Conservation (phyloP, 37 sponge, comb jelly and placozoan genomes). For the Geodia barretti region DNA sequence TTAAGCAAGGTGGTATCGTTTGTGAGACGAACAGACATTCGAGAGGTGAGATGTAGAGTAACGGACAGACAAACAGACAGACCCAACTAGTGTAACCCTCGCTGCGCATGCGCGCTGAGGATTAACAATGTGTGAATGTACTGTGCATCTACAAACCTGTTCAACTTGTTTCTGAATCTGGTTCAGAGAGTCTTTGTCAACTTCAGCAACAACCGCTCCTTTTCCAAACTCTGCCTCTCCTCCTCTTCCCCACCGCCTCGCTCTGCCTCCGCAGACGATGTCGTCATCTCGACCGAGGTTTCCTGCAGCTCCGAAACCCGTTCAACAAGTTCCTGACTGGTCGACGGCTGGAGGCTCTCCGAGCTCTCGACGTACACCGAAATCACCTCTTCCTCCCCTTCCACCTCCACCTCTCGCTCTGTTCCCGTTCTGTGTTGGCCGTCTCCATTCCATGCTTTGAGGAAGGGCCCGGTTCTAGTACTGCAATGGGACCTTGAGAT, state of each 20-base stretch:
- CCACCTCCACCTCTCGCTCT: background rate
- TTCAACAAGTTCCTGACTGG: background rate
- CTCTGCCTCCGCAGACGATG: background rate
- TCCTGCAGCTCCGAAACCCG: background rate
- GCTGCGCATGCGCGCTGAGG: no score
- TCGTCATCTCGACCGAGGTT: background rate
- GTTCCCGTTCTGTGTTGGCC: background rate
- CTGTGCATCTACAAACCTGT: no score
- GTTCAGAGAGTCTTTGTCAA: no score
- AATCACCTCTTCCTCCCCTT: background rate
- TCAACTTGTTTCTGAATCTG: background rate
- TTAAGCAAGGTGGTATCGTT: no score
- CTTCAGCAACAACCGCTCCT: background rate
- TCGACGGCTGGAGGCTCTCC: background rate
- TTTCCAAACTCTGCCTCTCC: constrained; percentile 1
- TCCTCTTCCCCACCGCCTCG: constrained; percentile 8
- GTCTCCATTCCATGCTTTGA: background rate
- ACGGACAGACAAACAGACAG: no score
- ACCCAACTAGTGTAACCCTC: no score
- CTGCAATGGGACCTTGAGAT: background rate
- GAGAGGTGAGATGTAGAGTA: no score
- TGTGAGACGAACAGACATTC: no score
- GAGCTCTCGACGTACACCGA: constrained; percentile 16
- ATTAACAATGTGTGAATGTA: no score
- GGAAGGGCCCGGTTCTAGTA: background rate